These are phyloP conservation scores for Conistra vaccinii DNA, from an alignment of 2,888 invertebrate genomes.

Conservation along the genomic window DNA sequence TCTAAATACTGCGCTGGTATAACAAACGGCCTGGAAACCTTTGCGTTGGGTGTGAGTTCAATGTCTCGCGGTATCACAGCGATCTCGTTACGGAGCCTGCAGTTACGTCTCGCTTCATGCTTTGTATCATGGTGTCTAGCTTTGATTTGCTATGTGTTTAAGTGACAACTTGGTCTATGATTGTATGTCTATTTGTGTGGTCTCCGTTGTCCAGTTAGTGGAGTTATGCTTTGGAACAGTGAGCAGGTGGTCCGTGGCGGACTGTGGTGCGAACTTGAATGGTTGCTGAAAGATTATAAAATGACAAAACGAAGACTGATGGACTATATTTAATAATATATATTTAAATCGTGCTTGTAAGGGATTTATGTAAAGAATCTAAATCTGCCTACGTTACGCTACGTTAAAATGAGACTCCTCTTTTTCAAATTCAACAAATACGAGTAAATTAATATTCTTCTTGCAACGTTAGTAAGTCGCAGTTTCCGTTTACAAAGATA, in stretches of 20 bases:
- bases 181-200: conserved; percentile 30
- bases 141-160: conserved; percentile 55
- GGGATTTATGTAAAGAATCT: background rate
- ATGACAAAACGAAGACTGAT: background rate
- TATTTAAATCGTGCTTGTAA: background rate
- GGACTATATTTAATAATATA: too few species aligned
- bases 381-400: background rate
- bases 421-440: too few species aligned
- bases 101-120: conserved; percentile 59
- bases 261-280: conserved; percentile 10
- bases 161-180: conserved; percentile 62
- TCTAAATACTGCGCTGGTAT: conserved; percentile 61
- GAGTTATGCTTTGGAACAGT: conserved; percentile 53
- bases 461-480: too few species aligned
- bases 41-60: conserved; percentile 75
- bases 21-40: conserved; percentile 64
- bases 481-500: background rate
- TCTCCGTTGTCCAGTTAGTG: conserved; percentile 42
- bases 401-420: background rate
- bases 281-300: background rate
- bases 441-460: background rate
- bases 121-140: conserved; percentile 52
- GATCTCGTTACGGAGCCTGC: conserved; percentile 76
- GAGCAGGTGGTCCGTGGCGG: background rate
- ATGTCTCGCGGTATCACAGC: conserved; percentile 77